Evolutionary conservation across 2,888 invertebrate genomes (phyloP).

Genomic region (Diaphora mendica): DNA sequence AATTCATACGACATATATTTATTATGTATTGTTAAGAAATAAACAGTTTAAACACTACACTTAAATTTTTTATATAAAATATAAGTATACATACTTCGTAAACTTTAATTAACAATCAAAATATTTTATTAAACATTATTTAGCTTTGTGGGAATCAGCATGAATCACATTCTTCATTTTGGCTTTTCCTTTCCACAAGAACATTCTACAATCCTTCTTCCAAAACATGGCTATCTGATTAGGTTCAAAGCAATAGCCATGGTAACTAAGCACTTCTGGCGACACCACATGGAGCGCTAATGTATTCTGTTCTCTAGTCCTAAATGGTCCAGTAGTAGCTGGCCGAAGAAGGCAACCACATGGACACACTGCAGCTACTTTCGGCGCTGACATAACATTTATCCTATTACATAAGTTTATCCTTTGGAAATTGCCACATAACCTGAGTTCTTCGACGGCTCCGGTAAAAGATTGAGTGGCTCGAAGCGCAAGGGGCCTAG

Average conservation of each 20-base stretch:
- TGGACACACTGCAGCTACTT: slow-evolving; percentile 72
- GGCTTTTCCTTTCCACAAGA: slow-evolving; percentile 86
- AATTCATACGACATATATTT: slow-evolving; percentile 46
- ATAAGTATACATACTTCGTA: slow-evolving; percentile 35
- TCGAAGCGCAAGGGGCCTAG: slow-evolving; percentile 73
- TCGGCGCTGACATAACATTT: slow-evolving; percentile 65
- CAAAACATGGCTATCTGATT: slow-evolving; percentile 88
- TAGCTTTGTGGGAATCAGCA: slow-evolving; percentile 63
- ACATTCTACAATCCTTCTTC: slow-evolving; percentile 91
- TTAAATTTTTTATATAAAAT: slow-evolving; percentile 47
- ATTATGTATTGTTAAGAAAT: slow-evolving; percentile 53
- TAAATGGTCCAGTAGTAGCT: slow-evolving; percentile 69
- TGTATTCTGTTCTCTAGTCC: slow-evolving; percentile 78
- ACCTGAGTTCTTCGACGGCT: slow-evolving; percentile 73
- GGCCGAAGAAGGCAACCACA: slow-evolving; percentile 78
- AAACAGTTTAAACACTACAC: slow-evolving; percentile 45
- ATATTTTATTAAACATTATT: slow-evolving; percentile 39
- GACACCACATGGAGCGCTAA: slow-evolving; percentile 80
- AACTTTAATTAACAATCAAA: slow-evolving; percentile 32
- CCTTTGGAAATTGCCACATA: slow-evolving; percentile 74
- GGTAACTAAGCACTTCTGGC: slow-evolving; percentile 83
- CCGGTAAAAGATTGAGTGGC: slow-evolving; percentile 82
- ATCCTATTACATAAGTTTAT: slow-evolving; percentile 72
- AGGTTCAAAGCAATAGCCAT: slow-evolving; percentile 85
- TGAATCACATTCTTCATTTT: slow-evolving; percentile 68